Percentiles rank a stretch among this genome's conserved stretches.
Evolutionary conservation across 2,113 vertebrate species (phyloP).

Genomic region (Misgurnus anguillicaudatus): DNA sequence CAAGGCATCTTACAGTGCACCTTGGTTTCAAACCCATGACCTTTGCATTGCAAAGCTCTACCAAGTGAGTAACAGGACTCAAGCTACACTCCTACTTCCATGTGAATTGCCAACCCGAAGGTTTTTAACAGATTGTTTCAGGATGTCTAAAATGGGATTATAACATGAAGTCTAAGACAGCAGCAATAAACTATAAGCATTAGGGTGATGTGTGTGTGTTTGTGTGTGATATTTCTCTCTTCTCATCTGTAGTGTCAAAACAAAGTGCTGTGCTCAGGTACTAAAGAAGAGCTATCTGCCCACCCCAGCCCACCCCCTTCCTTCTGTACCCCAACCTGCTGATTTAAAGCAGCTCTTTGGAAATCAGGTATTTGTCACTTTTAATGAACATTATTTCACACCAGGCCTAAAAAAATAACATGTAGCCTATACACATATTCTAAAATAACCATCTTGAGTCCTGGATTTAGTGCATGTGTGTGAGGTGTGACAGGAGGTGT

Average conservation of each 20-base stretch:
- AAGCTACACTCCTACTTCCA: not conserved
- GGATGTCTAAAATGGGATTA: conserved; percentile 44
- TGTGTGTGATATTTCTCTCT: conserved; percentile 38
- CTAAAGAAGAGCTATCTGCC: conserved; percentile 49
- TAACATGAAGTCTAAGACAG: conserved; percentile 38
- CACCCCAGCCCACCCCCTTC: conserved; percentile 13
- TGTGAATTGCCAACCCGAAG: conserved; percentile 32
- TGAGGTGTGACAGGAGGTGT: conserved; percentile 66
- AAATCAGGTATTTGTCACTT: conserved; percentile 75
- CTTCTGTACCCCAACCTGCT: conserved; percentile 57
- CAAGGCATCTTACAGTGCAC: no score
- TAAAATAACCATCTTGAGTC: conserved; percentile 50
- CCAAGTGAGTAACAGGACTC: no score
- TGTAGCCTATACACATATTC: conserved; percentile 65
- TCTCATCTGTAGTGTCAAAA: conserved; percentile 55
- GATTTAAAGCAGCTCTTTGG: conserved; percentile 60
- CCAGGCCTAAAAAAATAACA: conserved; percentile 67
- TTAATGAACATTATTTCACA: conserved; percentile 73
- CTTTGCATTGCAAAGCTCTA: no score
- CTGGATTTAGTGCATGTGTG: conserved; percentile 48
- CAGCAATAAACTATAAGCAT: conserved; percentile 45
- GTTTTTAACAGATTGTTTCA: conserved; percentile 16
- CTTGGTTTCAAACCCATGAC: no score
- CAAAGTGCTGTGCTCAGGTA: conserved; percentile 37
- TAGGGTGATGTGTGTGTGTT: conserved; percentile 35